Evolutionary conservation across 2,113 vertebrate species (phyloP).

Genomic region (Pygoscelis antarcticus): DNA sequence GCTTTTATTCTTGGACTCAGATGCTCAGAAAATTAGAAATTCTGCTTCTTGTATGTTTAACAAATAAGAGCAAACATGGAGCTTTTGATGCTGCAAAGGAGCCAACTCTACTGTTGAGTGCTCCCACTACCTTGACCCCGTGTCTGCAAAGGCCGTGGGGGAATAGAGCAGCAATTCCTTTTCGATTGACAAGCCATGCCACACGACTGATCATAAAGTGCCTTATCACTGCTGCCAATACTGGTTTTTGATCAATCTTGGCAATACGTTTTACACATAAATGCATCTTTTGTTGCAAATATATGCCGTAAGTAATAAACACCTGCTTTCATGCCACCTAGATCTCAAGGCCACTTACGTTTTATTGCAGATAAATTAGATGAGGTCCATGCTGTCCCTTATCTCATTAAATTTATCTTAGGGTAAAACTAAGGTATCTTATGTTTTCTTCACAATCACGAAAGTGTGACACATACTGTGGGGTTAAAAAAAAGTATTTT

Average conservation of each 20-base stretch:
- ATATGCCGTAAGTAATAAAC: not conserved
- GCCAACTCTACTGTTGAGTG: no score
- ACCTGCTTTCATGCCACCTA: not conserved
- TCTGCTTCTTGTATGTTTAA: not conserved
- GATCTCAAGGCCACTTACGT: not conserved
- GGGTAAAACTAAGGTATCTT: not conserved
- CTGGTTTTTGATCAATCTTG: not conserved
- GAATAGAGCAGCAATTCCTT: not conserved
- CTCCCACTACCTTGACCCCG: not conserved
- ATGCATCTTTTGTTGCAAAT: not conserved
- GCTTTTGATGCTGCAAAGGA: not conserved
- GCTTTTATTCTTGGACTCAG: not conserved
- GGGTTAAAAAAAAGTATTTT: not conserved
- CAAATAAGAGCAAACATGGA: not conserved
- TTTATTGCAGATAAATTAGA: constrained; percentile 21
- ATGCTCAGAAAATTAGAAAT: not conserved
- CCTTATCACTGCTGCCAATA: not conserved
- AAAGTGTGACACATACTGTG: not conserved
- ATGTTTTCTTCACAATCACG: not conserved
- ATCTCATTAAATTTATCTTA: constrained; percentile 22
- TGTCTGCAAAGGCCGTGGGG: not conserved
- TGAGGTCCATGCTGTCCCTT: not conserved
- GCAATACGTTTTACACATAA: not conserved
- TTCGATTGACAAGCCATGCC: not conserved
- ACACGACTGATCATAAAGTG: not conserved